These are phyloP conservation scores for Apotomis betuletana DNA, from an alignment of 2,888 invertebrate genomes.

Conservation along the genomic window DNA sequence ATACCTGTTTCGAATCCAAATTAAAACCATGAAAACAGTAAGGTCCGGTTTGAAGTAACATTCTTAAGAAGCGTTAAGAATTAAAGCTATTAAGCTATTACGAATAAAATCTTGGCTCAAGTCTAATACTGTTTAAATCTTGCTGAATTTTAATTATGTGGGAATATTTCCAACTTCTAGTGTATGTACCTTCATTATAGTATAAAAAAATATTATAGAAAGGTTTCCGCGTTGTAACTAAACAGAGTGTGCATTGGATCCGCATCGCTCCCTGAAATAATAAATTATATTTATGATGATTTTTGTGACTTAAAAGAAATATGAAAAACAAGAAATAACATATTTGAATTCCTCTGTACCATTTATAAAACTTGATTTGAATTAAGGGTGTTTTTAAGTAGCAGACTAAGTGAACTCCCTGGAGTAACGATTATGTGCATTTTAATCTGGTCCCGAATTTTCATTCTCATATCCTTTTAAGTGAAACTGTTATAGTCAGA, in stretches of 20 bases:
- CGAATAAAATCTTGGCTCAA: conserved; percentile 17
- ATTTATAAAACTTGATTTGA: no score
- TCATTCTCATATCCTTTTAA: background rate
- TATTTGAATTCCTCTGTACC: background rate
- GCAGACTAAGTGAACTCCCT: background rate
- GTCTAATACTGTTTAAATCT: background rate
- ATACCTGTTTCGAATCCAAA: conserved; percentile 8
- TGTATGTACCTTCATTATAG: background rate
- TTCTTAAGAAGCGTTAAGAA: background rate
- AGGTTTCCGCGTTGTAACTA: background rate
- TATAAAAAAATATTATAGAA: background rate
- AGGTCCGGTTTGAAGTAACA: background rate
- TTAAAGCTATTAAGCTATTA: background rate
- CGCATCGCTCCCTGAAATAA: background rate
- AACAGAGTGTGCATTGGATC: background rate
- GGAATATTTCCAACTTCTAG: background rate
- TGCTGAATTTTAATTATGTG: background rate
- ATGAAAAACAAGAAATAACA: no score
- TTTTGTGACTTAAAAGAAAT: no score
- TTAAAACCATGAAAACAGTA: background rate
- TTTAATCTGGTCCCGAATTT: background rate
- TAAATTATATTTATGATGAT: background rate
- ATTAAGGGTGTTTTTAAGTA: no score
- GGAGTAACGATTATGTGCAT: background rate
- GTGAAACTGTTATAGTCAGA: conserved; percentile 27